Conservation (phyloP, 2,888 invertebrate species). For the Dysmachus trigonus region DNA sequence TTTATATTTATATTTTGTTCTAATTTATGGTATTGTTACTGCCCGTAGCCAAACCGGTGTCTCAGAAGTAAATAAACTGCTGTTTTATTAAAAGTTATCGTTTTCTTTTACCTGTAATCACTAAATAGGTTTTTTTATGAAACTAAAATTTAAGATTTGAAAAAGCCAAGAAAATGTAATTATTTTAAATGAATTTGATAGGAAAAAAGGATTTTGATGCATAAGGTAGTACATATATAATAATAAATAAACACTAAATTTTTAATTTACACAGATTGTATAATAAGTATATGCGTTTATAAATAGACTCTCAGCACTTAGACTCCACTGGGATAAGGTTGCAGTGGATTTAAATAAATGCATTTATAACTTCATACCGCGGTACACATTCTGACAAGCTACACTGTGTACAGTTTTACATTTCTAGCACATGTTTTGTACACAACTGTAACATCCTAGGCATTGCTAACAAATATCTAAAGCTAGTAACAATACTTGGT, state of each 20-base stretch:
- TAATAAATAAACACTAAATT: not conserved
- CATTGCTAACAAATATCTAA: not conserved
- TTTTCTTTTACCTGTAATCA: not conserved
- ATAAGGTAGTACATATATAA: not conserved
- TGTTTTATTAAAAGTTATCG: not conserved
- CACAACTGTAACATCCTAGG: not conserved
- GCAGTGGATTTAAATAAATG: not conserved
- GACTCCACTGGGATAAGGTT: slow-evolving; percentile 3
- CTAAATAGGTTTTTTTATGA: not conserved
- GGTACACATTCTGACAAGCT: not conserved
- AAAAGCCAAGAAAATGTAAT: not conserved
- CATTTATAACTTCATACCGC: not conserved
- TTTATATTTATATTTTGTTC: slow-evolving; percentile 1
- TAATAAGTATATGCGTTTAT: slow-evolving; percentile 16
- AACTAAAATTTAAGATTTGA: not conserved
- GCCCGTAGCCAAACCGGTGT: not conserved
- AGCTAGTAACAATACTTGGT: slow-evolving; percentile 1
- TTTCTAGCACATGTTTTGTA: not conserved
- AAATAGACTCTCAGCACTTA: slow-evolving; percentile 31
- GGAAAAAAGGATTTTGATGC: not conserved
- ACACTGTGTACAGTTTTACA: slow-evolving; percentile 11
- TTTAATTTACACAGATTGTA: slow-evolving; percentile 5
- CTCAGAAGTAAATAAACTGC: not conserved
- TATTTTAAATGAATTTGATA: not conserved
- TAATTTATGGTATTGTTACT: slow-evolving; percentile 27